phyloP scores from a whole-genome alignment of 2,888 invertebrate species.

The Nineta flava region DNA sequence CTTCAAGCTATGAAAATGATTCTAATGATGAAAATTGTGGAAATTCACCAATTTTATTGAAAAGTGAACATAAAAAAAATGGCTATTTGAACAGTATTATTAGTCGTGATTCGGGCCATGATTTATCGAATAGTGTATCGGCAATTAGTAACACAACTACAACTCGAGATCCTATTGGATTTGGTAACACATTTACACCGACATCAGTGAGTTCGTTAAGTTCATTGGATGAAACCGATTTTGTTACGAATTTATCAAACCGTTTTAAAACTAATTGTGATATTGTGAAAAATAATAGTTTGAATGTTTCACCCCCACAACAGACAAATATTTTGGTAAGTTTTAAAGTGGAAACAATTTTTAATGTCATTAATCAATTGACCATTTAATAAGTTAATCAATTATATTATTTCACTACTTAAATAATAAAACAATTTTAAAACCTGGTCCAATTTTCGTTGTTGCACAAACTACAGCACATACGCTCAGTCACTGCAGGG shows the following conservation, averaged over 20 bases:
- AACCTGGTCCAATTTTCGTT: too few relatives aligned
- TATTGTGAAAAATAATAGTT: background rate
- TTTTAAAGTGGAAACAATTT: background rate
- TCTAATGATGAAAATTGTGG: conserved; percentile 18
- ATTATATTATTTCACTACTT: too few relatives aligned
- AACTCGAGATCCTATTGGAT: background rate
- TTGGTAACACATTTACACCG: conserved; percentile 23
- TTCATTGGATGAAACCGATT: conserved; percentile 28
- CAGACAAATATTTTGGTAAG: background rate
- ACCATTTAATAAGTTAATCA: too few relatives aligned
- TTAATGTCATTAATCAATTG: too few relatives aligned
- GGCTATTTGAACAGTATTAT: conserved; percentile 9
- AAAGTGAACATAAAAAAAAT: conserved; percentile 1
- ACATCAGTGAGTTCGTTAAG: conserved; percentile 28
- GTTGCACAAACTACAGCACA: too few relatives aligned
- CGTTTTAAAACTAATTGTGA: conserved; percentile 22
- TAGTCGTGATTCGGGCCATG: conserved; percentile 27
- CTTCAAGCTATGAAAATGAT: conserved; percentile 23
- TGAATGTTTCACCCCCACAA: background rate
- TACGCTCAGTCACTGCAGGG: too few relatives aligned
- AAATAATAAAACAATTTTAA: too few relatives aligned
- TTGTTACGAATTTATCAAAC: conserved; percentile 19
- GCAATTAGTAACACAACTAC: conserved; percentile 10
- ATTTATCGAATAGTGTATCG: conserved; percentile 22
- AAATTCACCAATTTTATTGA: conserved; percentile 3